Base-by-base conservation (phyloP, 2,797 vertebrate genomes). In the Eleutherodactylus coqui region DNA sequence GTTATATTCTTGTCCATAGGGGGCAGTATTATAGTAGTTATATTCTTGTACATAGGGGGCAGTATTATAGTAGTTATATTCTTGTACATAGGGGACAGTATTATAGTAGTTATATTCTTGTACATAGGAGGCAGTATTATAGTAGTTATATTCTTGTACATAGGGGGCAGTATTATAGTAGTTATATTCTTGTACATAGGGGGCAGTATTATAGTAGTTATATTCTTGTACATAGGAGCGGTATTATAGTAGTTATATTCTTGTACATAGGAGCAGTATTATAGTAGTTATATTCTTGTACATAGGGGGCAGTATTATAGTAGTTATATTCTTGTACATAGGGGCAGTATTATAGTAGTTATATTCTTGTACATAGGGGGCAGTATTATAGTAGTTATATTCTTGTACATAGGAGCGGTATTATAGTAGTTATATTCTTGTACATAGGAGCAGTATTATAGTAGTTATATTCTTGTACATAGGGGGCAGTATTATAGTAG, bases 281-380 rank as follows among this genome's bases (percentile, higher is more conserved):
- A 55, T 55, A 55, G 53, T 55, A n/a, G 53, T n/a, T 55, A 55
- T 55, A 55, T 55, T 55, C 19, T n/a, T 55, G 21, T 55, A 55
- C 24, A 55, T 55, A 55, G 16, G 19, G 5, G 4, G 51, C 55
- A 10, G 55, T 58, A 58, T 27, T 62, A 27, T 29, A 29, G 58
- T 29, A 62, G n/a, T 62, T 62, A 62, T 62, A 62, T 62, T 55
- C 51, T 24, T 55, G 51, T 55, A 55, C 53, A 55, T 62, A 62
- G 19, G 27, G 0, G 60, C 60, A 64, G 27, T 34, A 67, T 67
- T 67, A 67, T 34, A 67, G 43, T 55, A 55, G 24, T 55, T n/a
- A 60, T 60, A 60, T 60, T 60, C 27, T 27, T 60, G 2, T 60
- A 60, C n/a, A 60, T 58, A 58, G 19, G 43, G 13, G 43, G 43